Evolutionary conservation across 2,888 invertebrate genomes (phyloP).

Genomic region (Drosophila pegasa): DNA sequence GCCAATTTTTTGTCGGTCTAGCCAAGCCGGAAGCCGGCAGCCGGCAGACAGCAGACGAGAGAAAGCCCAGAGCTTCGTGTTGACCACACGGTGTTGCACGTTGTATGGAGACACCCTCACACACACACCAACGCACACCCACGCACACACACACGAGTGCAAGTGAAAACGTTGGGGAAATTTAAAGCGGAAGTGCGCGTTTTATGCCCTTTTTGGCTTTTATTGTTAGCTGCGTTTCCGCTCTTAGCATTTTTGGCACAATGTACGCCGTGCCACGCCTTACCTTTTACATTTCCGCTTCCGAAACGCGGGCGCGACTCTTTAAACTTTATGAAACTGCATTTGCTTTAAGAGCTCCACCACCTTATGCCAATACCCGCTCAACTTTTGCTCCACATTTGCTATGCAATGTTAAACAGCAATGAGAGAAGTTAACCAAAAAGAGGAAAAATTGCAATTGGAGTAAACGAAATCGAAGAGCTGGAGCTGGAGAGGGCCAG

Average conservation of each 20-base stretch:
- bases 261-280: constrained; percentile 8
- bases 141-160: not conserved
- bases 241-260: constrained; percentile 46
- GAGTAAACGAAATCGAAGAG: constrained; percentile 21
- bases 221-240: constrained; percentile 74
- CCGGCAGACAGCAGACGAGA: constrained; percentile 14
- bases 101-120: constrained; percentile 9
- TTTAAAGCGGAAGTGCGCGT: constrained; percentile 78
- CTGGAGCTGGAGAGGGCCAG: constrained; percentile 4
- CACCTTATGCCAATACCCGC: constrained; percentile 22
- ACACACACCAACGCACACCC: not conserved
- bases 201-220: constrained; percentile 74
- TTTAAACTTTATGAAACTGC: constrained; percentile 28
- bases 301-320: constrained; percentile 10
- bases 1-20: constrained; percentile 75
- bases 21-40: constrained; percentile 52
- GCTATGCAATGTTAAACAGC: constrained; percentile 62
- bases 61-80: constrained; percentile 42
- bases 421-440: constrained; percentile 17
- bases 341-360: constrained; percentile 51
- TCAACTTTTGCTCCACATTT: constrained; percentile 60
- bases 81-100: constrained; percentile 63
- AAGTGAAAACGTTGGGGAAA: constrained; percentile 47
- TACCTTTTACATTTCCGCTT: constrained; percentile 48
- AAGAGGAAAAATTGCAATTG: constrained; percentile 4